Evolutionary conservation across 2,888 invertebrate genomes (phyloP).

Genomic region (Mesorhabditis belari): DNA sequence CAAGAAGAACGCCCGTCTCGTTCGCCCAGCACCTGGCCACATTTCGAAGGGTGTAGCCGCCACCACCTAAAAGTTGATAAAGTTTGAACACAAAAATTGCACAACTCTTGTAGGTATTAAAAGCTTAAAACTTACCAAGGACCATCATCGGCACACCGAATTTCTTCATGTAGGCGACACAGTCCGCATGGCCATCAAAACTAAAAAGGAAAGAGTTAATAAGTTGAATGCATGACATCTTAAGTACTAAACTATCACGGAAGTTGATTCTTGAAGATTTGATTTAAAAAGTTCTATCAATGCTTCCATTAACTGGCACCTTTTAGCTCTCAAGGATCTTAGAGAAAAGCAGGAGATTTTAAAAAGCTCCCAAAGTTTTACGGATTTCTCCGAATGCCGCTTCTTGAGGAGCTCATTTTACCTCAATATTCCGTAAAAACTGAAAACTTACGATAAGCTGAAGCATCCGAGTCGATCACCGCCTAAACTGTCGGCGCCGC

Average conservation of each 20-base stretch:
- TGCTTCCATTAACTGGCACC: too few species aligned
- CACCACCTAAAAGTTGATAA: conserved; percentile 62
- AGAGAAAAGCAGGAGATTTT: too few species aligned
- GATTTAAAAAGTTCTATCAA: too few species aligned
- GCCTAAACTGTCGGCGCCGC: conserved; percentile 94
- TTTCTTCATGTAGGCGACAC: conserved; percentile 88
- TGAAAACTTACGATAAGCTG: conserved; percentile 64
- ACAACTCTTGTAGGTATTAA: conserved; percentile 77
- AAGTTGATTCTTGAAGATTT: too few species aligned
- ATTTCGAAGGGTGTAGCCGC: conserved; percentile 89
- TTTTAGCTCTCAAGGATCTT: too few species aligned
- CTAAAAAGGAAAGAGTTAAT: conserved; percentile 73
- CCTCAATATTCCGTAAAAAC: too few species aligned
- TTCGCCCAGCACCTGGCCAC: conserved; percentile 98
- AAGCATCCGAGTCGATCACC: conserved; percentile 92
- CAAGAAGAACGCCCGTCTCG: conserved; percentile 86
- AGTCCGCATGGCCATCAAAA: conserved; percentile 63
- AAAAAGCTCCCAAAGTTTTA: too few species aligned
- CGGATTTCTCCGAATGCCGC: too few species aligned
- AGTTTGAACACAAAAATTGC: conserved; percentile 66
- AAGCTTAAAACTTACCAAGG: conserved; percentile 66
- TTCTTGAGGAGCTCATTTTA: too few species aligned
- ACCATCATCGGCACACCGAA: conserved; percentile 84
- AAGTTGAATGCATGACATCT: too few species aligned
- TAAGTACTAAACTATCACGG: too few species aligned